These are phyloP conservation scores for Gymnarchus niloticus DNA, from an alignment of 2,113 vertebrate species.

Conservation along the genomic window DNA sequence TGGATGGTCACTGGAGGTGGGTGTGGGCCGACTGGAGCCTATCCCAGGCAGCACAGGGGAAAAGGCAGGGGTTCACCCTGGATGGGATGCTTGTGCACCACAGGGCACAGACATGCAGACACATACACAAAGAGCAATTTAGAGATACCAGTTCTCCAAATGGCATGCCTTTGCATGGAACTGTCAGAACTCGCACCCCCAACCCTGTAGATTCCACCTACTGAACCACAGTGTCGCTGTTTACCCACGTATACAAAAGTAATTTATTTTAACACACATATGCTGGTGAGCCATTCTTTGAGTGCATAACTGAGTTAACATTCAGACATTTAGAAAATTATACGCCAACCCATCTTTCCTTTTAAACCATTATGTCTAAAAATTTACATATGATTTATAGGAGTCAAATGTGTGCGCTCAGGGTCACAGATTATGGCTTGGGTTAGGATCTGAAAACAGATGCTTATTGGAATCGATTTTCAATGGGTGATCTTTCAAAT, in stretches of 20 bases:
- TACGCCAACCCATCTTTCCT: background rate
- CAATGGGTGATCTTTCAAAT: background rate
- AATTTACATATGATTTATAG: background rate
- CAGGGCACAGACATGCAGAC: background rate
- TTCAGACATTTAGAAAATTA: background rate
- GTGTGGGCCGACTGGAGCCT: too few relatives aligned
- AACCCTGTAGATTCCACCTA: background rate
- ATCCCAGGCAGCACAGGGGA: background rate
- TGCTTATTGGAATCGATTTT: background rate
- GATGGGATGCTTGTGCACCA: background rate
- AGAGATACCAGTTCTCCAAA: background rate
- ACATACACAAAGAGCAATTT: background rate
- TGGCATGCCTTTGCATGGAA: background rate
- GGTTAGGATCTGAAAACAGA: background rate
- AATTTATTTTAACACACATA: background rate
- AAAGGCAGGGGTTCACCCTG: background rate
- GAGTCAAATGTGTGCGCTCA: background rate
- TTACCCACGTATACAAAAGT: background rate
- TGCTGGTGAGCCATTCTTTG: background rate
- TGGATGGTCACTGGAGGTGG: too few relatives aligned
- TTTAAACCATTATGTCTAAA: background rate
- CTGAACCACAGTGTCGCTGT: background rate
- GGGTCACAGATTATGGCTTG: background rate
- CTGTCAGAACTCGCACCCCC: background rate
- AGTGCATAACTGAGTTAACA: background rate